Base-by-base conservation (phyloP, 1,140 invertebrate species). In the Hydropsyche tenuis region DNA sequence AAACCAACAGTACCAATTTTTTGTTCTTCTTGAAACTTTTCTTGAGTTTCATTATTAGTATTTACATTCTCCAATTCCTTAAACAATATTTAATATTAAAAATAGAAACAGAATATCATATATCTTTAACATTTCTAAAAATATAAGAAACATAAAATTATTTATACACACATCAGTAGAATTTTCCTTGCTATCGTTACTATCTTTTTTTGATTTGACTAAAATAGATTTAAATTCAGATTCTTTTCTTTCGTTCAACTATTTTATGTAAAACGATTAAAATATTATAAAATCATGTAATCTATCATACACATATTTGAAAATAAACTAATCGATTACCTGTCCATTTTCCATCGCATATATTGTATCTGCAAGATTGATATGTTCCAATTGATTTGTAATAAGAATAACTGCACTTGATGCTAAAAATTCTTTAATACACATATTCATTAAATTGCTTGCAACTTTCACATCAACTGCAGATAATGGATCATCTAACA, bases 331-430 rank as follows among this genome's bases (percentile, higher is more conserved):
- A 45, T n/a, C 1, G 45, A 42, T 75, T 69, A 78, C 20, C 81
- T 82, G 12, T 56, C 83, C 83, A 74, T 64, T 45, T 16, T 80
- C 69, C 80, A 79, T 85, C 74, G 84, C 86, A 22, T 91, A 82
- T 79, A 82, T 82, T 77, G 85, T 91, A 69, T 88, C 83, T 77
- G 88, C 89, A 18, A 84, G 79, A 56, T 90, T 89, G 1, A 95
- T 83, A 78, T 90, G 90, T 73, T 94, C 91, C 1, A 94, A 82
- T 75, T 94, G 93, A 86, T 95, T 93, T 0, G 93, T 95, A 0
- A 93, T 91, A 53, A 95, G 80, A 1, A 88, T 88, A 0, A 88
- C 87, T 75, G 88, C 86, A 79, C 90, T 90, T 82, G 86, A 0
- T 78, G 83, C 9, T 82, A 81, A 77, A 81, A 88, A 80, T 79